Percentiles rank a stretch among this genome's conserved stretches.
Conservation (phyloP, 2,797 vertebrate species). For the Gobionotothen gibberifrons region DNA sequence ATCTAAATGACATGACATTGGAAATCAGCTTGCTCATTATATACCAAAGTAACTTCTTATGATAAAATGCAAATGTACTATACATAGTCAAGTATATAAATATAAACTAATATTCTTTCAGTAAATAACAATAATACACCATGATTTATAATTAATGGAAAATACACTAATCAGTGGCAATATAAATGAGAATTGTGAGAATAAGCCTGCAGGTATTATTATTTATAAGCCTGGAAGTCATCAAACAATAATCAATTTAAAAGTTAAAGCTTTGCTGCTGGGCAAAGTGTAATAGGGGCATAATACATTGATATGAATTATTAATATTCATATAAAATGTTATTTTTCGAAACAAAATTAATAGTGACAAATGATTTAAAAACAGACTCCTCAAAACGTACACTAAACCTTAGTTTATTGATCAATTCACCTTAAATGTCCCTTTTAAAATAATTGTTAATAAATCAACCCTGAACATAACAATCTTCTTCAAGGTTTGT, state of each 20-base stretch:
- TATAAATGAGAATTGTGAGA: conserved; percentile 25
- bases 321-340: background rate
- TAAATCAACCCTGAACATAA: conserved; percentile 6
- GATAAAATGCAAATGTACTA: too few species aligned
- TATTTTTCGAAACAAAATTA: background rate
- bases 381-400: background rate
- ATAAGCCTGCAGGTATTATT: conserved; percentile 32
- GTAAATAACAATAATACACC: background rate
- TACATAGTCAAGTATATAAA: too few species aligned
- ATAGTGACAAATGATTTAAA: background rate
- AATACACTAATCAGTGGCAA: conserved; percentile 4
- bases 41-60: background rate
- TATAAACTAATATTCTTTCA: too few species aligned
- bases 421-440: background rate
- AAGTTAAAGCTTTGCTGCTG: background rate
- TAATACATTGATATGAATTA: background rate
- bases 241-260: conserved; percentile 23
- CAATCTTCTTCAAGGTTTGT: background rate
- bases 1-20: background rate
- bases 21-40: too few species aligned
- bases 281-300: background rate
- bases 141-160: background rate
- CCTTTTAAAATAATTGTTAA: background rate
- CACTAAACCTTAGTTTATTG: conserved; percentile 1
- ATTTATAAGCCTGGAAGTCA: conserved; percentile 20